These are phyloP conservation scores for Hirundo rustica DNA, from an alignment of 2,797 vertebrate species.

Conservation along the genomic window DNA sequence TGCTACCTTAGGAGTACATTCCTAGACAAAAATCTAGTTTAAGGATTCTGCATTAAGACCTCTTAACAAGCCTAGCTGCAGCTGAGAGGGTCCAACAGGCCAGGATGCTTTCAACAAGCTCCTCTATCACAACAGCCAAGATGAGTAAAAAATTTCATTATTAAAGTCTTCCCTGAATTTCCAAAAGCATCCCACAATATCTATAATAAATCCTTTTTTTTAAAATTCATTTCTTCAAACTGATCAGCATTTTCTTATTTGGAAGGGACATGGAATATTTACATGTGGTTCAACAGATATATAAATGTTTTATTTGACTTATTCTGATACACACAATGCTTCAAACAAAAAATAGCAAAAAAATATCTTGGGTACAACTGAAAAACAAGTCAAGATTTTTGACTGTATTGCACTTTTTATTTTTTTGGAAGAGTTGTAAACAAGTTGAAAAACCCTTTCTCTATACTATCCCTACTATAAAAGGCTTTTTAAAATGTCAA, in stretches of 20 bases:
- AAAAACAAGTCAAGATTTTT: neutral
- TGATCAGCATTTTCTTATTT: neutral
- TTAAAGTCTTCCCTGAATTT: neutral
- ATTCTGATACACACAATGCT: neutral
- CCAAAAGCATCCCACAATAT: neutral
- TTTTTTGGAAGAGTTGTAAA: neutral
- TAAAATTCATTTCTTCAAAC: neutral
- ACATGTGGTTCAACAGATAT: neutral
- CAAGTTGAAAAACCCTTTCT: neutral
- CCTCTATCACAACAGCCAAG: neutral
- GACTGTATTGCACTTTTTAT: neutral
- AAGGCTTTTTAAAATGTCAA: neutral
- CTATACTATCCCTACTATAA: neutral
- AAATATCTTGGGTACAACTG: neutral
- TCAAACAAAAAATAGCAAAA: neutral
- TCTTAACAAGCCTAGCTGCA: neutral
- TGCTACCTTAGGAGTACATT: neutral
- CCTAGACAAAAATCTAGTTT: neutral
- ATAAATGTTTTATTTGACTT: neutral
- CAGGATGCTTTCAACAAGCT: neutral
- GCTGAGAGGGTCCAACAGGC: neutral
- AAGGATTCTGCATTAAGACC: neutral
- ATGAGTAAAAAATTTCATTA: neutral
- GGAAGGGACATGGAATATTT: neutral
- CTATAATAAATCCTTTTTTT: neutral